phyloP scores from a whole-genome alignment of 2,888 invertebrate genomes.

The Drosophila recens region DNA sequence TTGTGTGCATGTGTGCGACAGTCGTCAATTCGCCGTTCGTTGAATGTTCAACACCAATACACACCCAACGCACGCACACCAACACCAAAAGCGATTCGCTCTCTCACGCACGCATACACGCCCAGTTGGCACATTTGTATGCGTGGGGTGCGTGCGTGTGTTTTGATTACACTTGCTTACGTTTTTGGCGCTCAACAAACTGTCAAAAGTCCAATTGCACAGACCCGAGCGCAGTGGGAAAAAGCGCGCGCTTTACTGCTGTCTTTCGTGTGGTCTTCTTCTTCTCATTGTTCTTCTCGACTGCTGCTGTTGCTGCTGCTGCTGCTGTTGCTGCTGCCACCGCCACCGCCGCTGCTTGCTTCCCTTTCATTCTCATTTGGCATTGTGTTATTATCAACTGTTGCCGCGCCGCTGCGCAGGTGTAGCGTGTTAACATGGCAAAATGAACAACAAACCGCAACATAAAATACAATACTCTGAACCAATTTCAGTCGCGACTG shows the following conservation, averaged over 20 bases:
- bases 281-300: constrained; percentile 45
- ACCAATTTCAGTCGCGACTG: constrained; percentile 67
- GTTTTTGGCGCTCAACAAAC: constrained; percentile 75
- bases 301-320: constrained; percentile 18
- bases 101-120: constrained; percentile 63
- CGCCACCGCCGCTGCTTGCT: constrained; percentile 56
- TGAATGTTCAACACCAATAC: constrained; percentile 61
- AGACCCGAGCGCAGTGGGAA: constrained; percentile 41
- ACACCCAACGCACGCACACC: constrained; percentile 54
- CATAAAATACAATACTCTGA: constrained; percentile 48
- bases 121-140: constrained; percentile 57
- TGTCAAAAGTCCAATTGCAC: constrained; percentile 73
- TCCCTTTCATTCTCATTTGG: constrained; percentile 51
- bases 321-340: too few species aligned
- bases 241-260: constrained; percentile 74
- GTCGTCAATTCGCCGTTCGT: constrained; percentile 68
- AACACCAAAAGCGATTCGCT: constrained; percentile 28
- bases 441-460: constrained; percentile 62
- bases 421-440: constrained; percentile 67
- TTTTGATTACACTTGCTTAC: constrained; percentile 81
- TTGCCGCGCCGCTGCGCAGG: constrained; percentile 73
- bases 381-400: constrained; percentile 62
- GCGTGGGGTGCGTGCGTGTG: constrained; percentile 75
- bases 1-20: constrained; percentile 67
- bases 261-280: constrained; percentile 52